These are phyloP conservation scores for Mycogona germanica DNA, from an alignment of 2,888 invertebrate species.

Conservation along the genomic window DNA sequence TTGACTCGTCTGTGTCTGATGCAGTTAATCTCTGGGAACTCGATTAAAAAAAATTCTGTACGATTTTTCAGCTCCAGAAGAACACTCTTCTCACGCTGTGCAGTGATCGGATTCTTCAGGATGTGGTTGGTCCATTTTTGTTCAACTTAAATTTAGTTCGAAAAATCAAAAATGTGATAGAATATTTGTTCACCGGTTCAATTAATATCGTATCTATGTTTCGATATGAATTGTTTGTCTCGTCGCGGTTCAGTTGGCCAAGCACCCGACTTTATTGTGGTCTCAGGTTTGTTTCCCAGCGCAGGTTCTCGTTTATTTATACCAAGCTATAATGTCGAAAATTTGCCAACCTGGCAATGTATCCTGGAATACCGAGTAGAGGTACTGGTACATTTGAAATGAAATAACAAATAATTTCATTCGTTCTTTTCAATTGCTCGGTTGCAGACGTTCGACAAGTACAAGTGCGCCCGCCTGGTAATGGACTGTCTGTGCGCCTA, in stretches of 20 bases:
- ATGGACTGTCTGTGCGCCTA: slow-evolving; percentile 56
- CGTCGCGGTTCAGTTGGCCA: no score
- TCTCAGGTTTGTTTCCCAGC: no score
- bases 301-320: no score
- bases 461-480: slow-evolving; percentile 53
- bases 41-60: not conserved
- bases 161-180: no score
- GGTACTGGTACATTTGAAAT: no score
- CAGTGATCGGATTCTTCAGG: slow-evolving; percentile 60
- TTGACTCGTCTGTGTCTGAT: not conserved
- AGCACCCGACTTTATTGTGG: no score
- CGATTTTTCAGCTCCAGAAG: slow-evolving; percentile 45
- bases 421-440: slow-evolving; percentile 3
- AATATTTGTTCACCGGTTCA: no score
- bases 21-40: not conserved
- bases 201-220: no score
- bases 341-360: no score
- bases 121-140: slow-evolving; percentile 38
- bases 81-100: slow-evolving; percentile 58
- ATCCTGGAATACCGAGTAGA: no score
- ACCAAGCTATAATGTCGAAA: no score
- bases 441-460: slow-evolving; percentile 44
- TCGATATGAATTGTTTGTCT: no score
- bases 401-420: not conserved
- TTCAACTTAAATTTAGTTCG: not conserved